Evolutionary conservation across 37 sponge, comb jelly and placozoan species (phyloP), one percentile per base, ranked within the genome.

Genomic region (Theonella swinhoei): DNA sequence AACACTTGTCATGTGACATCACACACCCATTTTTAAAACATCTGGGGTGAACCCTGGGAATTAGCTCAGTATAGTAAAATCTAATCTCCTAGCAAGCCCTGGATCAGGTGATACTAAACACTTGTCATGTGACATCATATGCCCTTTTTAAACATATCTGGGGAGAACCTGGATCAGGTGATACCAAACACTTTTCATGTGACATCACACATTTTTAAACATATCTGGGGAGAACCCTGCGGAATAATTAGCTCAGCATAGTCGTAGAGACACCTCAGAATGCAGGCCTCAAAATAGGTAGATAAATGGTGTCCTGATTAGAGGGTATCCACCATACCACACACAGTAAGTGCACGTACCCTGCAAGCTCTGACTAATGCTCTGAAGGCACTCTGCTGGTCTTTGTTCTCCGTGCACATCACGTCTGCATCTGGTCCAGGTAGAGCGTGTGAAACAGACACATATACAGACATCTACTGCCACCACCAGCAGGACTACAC

Each of bases 51-150:
- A 22, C 20, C 14, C 14, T 20, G 19, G 19, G 19, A 22, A 14
- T 20, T 20, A 22, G 19, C 61, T 29, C 64, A 64, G 64, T 29
- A 29, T 64, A 2, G 3, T 64, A 64, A 25, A 64, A 8, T 64
- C 8, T 29, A 7, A 31, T 91, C 96, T 34, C 89, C 81, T 24
- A 90, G 66, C 42, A 90, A 30, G 30, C 77, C 75, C 95, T 94
- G 62, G 1, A 70, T 26, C 26, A 70, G 67, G 43, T 34, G 31
- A 64, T 25, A n/a, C n/a, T n/a, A 47, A 17, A 4, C 0, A 4
- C 30, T 11, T 33, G 3, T 23, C 34, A 76, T 4, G 60, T 74
- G 75, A 28, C 62, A 76, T 74, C 8, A 74, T n/a, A 39, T 22
- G 39, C 32, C 3, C 72, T 11, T 20, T 22, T 59, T 68, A n/a